Percentiles rank a stretch among this genome's conserved stretches.
Evolutionary conservation across 2,113 vertebrate genomes (phyloP).

Genomic region (Anolis carolinensis): DNA sequence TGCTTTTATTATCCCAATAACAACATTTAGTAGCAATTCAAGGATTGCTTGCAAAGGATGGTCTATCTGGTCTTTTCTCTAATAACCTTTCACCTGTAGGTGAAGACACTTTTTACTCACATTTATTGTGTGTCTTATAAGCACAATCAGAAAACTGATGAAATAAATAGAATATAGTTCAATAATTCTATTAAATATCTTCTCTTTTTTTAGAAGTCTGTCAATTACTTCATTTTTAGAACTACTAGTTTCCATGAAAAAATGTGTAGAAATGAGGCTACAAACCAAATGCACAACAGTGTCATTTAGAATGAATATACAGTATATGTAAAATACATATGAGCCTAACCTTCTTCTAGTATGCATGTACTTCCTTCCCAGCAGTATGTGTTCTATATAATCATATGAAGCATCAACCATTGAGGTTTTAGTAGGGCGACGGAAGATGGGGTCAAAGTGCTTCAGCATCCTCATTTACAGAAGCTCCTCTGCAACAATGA

Average conservation of each 20-base stretch:
- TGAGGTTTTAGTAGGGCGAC: neutral
- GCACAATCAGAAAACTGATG: too few species aligned
- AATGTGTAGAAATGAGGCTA: neutral
- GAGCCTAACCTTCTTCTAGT: neutral
- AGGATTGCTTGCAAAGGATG: neutral
- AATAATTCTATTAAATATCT: too few species aligned
- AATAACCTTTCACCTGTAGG: neutral
- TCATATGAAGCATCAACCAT: neutral
- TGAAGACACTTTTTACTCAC: neutral
- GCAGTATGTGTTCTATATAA: neutral
- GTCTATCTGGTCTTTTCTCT: neutral
- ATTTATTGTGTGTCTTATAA: too few species aligned
- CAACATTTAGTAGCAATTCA: too few species aligned
- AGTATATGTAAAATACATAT: too few species aligned
- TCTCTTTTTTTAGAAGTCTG: neutral
- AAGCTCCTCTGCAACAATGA: neutral
- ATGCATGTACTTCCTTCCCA: neutral
- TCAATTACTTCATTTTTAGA: neutral
- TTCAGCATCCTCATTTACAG: neutral
- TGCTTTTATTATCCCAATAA: too few species aligned
- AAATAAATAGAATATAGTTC: neutral
- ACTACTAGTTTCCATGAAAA: neutral
- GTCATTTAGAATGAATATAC: too few species aligned
- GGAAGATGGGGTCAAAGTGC: neutral
- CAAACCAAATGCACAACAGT: too few species aligned